phyloP scores from a whole-genome alignment of 30 jellyfish, hydroid and myxozoan genomes.

The Cassiopea xamachana region DNA sequence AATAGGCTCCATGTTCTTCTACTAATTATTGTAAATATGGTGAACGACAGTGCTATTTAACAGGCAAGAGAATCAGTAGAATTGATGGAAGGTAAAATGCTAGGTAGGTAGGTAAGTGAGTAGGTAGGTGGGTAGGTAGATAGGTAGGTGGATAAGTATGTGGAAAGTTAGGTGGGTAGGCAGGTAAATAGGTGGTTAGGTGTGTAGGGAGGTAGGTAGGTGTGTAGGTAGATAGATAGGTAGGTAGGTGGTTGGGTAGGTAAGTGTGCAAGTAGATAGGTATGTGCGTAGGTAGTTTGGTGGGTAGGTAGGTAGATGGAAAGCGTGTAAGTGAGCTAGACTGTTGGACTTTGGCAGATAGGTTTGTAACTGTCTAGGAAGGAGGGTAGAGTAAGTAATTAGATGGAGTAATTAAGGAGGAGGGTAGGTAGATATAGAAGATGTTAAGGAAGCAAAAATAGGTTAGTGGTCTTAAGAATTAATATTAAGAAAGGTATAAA shows the following conservation, averaged over 20 bases:
- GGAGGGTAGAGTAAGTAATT: not conserved
- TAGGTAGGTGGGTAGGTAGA: not conserved
- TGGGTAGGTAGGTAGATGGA: not conserved
- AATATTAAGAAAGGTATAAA: too few species aligned
- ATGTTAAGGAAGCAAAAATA: too few species aligned
- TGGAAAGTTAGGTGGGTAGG: not conserved
- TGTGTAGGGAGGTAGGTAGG: not conserved
- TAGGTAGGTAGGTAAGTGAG: not conserved
- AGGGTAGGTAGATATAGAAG: too few species aligned
- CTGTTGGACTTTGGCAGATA: not conserved
- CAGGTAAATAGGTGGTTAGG: not conserved
- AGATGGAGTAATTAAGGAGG: too few species aligned
- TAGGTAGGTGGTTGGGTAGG: not conserved
- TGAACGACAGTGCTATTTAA: too few species aligned
- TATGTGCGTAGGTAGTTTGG: not conserved
- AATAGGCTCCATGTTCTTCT: too few species aligned
- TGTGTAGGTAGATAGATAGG: not conserved
- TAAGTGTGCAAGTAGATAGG: not conserved
- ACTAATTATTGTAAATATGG: too few species aligned
- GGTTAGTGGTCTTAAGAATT: too few species aligned
- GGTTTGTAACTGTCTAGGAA: not conserved
- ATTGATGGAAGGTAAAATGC: too few species aligned
- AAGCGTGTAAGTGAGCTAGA: not conserved
- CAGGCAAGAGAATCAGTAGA: too few species aligned
- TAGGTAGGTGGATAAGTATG: not conserved